phyloP scores from a whole-genome alignment of 2,797 vertebrate species.

The Dallia pectoralis region DNA sequence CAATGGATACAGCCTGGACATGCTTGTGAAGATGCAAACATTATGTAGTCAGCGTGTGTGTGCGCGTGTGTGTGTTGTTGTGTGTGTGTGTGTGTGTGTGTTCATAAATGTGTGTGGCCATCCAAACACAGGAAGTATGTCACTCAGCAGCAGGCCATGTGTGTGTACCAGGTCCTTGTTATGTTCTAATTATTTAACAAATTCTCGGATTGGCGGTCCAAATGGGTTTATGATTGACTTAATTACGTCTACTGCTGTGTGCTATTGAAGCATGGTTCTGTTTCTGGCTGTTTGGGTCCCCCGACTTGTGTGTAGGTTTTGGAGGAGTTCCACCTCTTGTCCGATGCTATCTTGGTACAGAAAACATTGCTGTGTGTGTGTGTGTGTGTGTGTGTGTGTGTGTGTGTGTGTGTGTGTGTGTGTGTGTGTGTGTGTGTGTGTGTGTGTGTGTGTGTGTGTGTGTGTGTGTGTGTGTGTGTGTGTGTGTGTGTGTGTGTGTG shows the following conservation, averaged over 20 bases:
- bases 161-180: conserved; percentile 27
- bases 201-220: conserved; percentile 43
- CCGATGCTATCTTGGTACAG: conserved; percentile 65
- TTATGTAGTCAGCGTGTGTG: conserved; percentile 2
- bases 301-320: conserved; percentile 49
- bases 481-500: conserved; percentile 22
- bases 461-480: conserved; percentile 19
- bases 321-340: conserved; percentile 46
- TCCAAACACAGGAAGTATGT: conserved; percentile 35
- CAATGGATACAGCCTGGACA: not conserved
- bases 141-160: conserved; percentile 28
- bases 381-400: conserved; percentile 19
- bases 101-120: conserved; percentile 36
- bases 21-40: not conserved
- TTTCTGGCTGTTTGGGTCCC: conserved; percentile 35
- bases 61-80: conserved; percentile 56
- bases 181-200: conserved; percentile 55
- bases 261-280: conserved; percentile 39
- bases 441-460: conserved; percentile 14
- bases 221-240: conserved; percentile 47
- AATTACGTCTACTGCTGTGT: conserved; percentile 53
- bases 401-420: conserved; percentile 22
- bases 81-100: conserved; percentile 65
- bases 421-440: conserved; percentile 24
- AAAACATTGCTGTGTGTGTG: conserved; percentile 44